Evolutionary conservation across 2,797 vertebrate species (phyloP).

Genomic region (Chiroxiphia lanceolata): DNA sequence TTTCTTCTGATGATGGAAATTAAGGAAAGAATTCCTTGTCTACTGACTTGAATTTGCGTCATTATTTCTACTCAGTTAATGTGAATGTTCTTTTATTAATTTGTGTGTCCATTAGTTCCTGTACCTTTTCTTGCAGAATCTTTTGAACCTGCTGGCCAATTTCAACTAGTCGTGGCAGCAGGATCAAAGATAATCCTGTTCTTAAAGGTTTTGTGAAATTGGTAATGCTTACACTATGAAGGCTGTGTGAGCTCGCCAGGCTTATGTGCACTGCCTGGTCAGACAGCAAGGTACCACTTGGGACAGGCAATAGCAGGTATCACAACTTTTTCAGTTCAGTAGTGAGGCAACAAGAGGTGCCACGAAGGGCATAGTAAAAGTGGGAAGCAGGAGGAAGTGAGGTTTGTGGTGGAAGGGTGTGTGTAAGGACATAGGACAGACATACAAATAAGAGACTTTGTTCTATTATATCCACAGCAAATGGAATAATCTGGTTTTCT

Average conservation of each 20-base stretch:
- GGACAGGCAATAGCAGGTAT: neutral
- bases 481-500: neutral
- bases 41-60: neutral
- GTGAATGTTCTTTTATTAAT: neutral
- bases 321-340: neutral
- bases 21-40: neutral
- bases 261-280: neutral
- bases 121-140: neutral
- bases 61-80: neutral
- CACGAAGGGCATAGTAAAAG: neutral
- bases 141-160: neutral
- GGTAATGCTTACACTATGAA: neutral
- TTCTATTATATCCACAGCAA: neutral
- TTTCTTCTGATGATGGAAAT: neutral
- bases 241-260: rapidly evolving
- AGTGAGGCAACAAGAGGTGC: neutral
- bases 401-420: neutral
- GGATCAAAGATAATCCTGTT: neutral
- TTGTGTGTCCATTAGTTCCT: neutral
- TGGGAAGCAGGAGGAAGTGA: neutral
- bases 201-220: neutral
- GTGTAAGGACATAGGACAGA: neutral
- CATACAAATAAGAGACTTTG: neutral
- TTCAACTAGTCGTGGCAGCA: neutral
- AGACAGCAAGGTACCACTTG: neutral